Evolutionary conservation across 2,888 invertebrate species (phyloP).

Genomic region (Acholoe squamosa): DNA sequence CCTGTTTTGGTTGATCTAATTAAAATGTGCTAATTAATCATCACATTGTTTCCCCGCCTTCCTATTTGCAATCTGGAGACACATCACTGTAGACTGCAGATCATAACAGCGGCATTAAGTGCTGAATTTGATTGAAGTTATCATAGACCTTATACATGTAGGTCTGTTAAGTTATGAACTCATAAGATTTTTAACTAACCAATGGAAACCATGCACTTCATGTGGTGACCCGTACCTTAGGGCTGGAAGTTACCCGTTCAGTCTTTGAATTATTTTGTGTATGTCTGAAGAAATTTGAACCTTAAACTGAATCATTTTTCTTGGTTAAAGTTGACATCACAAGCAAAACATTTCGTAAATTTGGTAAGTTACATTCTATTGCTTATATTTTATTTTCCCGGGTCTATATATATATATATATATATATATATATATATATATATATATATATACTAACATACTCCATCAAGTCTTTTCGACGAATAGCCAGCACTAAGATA

Average conservation of each 20-base stretch:
- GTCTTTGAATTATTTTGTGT: neutral
- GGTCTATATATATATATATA: no score
- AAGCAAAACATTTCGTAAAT: neutral
- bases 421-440: no score
- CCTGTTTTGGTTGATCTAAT: neutral
- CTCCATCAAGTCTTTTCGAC: slow-evolving; percentile 4
- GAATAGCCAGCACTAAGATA: neutral
- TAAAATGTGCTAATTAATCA: neutral
- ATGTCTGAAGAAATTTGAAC: neutral
- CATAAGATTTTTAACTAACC: neutral
- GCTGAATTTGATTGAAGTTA: no score
- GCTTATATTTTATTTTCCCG: slow-evolving; percentile 36
- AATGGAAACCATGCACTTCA: neutral
- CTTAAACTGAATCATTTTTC: neutral
- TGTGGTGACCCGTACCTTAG: neutral
- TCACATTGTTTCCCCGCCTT: no score
- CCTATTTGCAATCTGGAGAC: no score
- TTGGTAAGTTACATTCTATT: slow-evolving; percentile 30
- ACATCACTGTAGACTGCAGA: no score
- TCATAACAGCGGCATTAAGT: no score
- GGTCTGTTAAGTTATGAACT: no score
- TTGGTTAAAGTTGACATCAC: neutral
- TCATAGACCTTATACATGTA: no score
- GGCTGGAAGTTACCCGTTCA: neutral
- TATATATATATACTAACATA: neutral